Percentiles rank a stretch among this genome's conserved stretches.
These are phyloP conservation scores for Ptychoptera albimana DNA, from an alignment of 2,888 invertebrate genomes.

Conservation along the genomic window DNA sequence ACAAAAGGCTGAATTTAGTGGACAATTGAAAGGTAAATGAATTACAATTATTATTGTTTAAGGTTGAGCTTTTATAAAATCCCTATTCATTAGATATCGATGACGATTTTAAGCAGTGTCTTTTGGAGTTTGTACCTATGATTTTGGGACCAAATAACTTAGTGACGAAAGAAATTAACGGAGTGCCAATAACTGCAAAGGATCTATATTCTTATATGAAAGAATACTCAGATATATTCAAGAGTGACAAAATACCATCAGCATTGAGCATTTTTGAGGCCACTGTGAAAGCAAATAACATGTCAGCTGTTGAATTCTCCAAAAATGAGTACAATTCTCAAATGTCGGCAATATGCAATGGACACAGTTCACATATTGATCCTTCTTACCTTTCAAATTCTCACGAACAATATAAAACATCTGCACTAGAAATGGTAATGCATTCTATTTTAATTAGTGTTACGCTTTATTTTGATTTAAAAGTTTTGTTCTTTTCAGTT, in stretches of 20 bases:
- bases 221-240: constrained; percentile 5
- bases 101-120: constrained; percentile 5
- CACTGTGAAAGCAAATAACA: constrained; percentile 5
- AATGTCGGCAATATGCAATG: neutral
- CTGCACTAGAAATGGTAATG: too few species aligned
- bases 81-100: constrained; percentile 3
- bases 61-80: too few species aligned
- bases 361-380: too few species aligned
- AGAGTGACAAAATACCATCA: constrained; percentile 3
- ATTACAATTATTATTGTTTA: too few species aligned
- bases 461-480: too few species aligned
- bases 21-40: neutral
- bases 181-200: neutral
- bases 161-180: constrained; percentile 1
- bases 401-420: too few species aligned
- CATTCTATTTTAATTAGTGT: too few species aligned
- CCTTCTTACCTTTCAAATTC: too few species aligned
- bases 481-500: neutral
- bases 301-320: neutral
- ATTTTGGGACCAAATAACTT: constrained; percentile 4
- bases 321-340: neutral
- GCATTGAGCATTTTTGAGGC: constrained; percentile 5
- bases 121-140: constrained; percentile 1
- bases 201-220: constrained; percentile 3
- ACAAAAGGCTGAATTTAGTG: constrained; percentile 1